Evolutionary conservation across 2,888 invertebrate species (phyloP), one percentile per base, ranked within the genome.

Genomic region (Reticulitermes lucifugus): DNA sequence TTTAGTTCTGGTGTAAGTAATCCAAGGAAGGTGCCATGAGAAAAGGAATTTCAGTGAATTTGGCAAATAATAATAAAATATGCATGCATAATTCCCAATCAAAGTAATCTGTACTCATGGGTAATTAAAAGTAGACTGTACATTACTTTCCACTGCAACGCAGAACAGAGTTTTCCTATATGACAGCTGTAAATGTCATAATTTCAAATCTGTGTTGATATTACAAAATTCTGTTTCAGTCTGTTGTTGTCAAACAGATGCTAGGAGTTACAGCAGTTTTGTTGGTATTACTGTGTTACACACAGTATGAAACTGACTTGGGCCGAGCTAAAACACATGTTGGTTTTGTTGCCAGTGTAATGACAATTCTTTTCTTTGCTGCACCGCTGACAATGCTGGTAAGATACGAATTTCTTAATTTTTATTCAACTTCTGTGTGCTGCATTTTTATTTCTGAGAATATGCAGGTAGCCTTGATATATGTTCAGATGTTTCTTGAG

Each of bases 291-390:
- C 92, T 94, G 88, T 90, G 92, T n/a, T 95, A 95, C 89, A 92
- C 94, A 83, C 91, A 92, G 87, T 90, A 91, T 85, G 93, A 94
- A 89, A 90, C 92, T 6, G 93, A 94, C 88, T 90, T 90, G 85
- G 90, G 90, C 46, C 86, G 92, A 86, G 93, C 95, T 41, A 91
- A 94, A 88, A 91, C 91, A 86, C 91, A 93, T 88, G 92, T 96
- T 88, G 97, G 97, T 3, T 86, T 90, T 79, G 85, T 90, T 71
- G 90, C 96, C 88, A 96, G 96, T 90, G 90, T 93, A 46, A 92
- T 97, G 80, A 96, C 97, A 0, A 93, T 97, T 83, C 89, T 96
- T 86, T 96, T 96, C 89, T 95, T 97, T 89, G 96, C 96, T 41
- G 95, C 97, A 21, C 98, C 97, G 9, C 92, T 98, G 88, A 95